Percentiles rank a stretch among this genome's conserved stretches.
Conservation (phyloP, 2,888 invertebrate genomes). For the Rotaria socialis region DNA sequence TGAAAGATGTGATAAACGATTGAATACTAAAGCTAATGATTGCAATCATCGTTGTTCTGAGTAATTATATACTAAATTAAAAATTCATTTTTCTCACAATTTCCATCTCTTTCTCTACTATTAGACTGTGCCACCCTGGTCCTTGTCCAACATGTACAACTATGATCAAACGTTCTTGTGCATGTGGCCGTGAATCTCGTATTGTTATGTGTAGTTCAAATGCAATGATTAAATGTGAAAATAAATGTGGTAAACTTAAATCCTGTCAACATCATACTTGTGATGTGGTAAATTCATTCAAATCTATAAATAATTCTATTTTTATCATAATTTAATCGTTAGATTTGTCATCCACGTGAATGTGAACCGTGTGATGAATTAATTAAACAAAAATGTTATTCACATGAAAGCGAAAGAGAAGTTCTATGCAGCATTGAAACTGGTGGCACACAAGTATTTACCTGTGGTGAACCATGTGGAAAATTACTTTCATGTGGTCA, state of each 20-base stretch:
- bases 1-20: constrained; percentile 70
- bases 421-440: constrained; percentile 26
- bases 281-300: not conserved
- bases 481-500: constrained; percentile 72
- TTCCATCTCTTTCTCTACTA: constrained; percentile 34
- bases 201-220: constrained; percentile 3
- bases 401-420: constrained; percentile 40
- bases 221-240: not conserved
- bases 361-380: constrained; percentile 48
- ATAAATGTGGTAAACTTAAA: not conserved
- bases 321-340: not conserved
- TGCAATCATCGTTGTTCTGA: constrained; percentile 68
- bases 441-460: constrained; percentile 60
- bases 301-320: no score
- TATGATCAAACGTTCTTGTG: constrained; percentile 39
- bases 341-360: constrained; percentile 38
- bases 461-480: constrained; percentile 72
- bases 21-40: constrained; percentile 52
- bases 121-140: constrained; percentile 73
- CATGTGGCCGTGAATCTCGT: constrained; percentile 38
- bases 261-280: not conserved
- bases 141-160: constrained; percentile 70
- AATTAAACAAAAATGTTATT: constrained; percentile 52
- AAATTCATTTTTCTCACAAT: not conserved
- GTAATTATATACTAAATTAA: constrained; percentile 49